These are phyloP conservation scores for Meriones psammophilus DNA, from an alignment of 2,797 vertebrate species.

Conservation along the genomic window DNA sequence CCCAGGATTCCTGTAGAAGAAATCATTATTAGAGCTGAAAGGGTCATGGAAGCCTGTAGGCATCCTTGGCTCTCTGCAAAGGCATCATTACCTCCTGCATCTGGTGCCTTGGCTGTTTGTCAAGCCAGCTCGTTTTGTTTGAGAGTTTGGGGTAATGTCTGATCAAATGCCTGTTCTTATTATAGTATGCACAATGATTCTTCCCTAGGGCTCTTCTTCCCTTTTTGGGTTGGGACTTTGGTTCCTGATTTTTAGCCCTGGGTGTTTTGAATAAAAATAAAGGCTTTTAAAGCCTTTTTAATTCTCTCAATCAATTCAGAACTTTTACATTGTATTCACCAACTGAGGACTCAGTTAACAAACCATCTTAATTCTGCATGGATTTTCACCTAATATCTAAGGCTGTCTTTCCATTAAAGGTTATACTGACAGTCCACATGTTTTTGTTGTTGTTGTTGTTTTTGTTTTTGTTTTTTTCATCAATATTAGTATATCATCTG, in stretches of 20 bases:
- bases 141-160: neutral
- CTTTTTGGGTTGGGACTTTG: neutral
- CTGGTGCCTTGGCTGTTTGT: neutral
- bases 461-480: neutral
- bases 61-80: neutral
- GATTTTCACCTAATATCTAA: neutral
- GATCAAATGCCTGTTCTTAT: neutral
- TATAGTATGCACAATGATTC: neutral
- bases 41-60: neutral
- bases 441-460: too few species aligned
- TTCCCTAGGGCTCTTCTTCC: neutral
- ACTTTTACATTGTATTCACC: neutral
- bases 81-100: neutral
- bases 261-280: neutral
- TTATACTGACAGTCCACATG: neutral
- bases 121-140: neutral
- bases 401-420: neutral
- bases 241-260: neutral
- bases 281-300: neutral
- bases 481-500: neutral
- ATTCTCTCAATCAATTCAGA: neutral
- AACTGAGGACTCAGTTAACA: too few species aligned
- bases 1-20: neutral
- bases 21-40: neutral
- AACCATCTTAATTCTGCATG: neutral